Conservation (phyloP, 2,113 vertebrate genomes). For the Tiliqua scincoides region DNA sequence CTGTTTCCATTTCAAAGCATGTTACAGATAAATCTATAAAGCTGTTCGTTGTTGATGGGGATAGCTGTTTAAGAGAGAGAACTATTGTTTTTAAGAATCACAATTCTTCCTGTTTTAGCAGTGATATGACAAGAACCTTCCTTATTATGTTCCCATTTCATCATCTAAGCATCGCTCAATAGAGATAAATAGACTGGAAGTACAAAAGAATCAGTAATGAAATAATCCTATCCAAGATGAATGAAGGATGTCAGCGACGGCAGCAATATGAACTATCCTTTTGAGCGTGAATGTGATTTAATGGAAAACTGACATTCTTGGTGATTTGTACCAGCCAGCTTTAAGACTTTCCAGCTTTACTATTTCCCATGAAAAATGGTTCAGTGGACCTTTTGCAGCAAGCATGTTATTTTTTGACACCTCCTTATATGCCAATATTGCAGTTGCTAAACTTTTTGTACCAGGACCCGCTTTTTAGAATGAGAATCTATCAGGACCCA, state of each 20-base stretch:
- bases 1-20: neutral
- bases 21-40: constrained; percentile 36
- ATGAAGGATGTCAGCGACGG: constrained; percentile 60
- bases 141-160: constrained; percentile 39
- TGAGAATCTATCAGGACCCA: no score
- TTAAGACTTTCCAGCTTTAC: constrained; percentile 31
- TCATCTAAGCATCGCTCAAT: constrained; percentile 34
- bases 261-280: constrained; percentile 61
- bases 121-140: constrained; percentile 27
- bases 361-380: constrained; percentile 6
- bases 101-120: constrained; percentile 38
- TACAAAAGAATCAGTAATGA: constrained; percentile 58
- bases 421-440: neutral
- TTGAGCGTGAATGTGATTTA: constrained; percentile 53
- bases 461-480: no score
- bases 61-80: constrained; percentile 19
- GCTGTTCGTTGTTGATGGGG: neutral
- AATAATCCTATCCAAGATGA: constrained; percentile 59
- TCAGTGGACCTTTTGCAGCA: neutral
- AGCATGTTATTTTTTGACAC: constrained; percentile 11
- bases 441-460: no score
- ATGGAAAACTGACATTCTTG: constrained; percentile 52
- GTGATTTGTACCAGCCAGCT: constrained; percentile 56
- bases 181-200: constrained; percentile 63
- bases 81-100: constrained; percentile 33